These are phyloP conservation scores for Drosophila equinoxialis DNA, from an alignment of 1,140 invertebrate genomes.

Conservation along the genomic window DNA sequence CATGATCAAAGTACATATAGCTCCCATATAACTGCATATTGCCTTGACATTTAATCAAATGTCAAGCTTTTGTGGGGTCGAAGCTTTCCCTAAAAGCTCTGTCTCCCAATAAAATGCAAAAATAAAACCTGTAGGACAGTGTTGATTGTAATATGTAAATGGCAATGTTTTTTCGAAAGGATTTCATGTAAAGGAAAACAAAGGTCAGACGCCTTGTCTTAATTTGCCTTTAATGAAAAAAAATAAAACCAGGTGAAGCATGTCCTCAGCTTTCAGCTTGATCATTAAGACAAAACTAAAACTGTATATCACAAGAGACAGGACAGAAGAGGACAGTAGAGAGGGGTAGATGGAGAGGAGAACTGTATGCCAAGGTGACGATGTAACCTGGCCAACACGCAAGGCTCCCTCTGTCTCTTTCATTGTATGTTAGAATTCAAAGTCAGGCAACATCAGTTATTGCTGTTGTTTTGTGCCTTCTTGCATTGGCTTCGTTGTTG, in stretches of 20 bases:
- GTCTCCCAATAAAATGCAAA: background rate
- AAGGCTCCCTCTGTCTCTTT: conserved; percentile 14
- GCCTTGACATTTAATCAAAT: conserved; percentile 16
- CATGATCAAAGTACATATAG: background rate
- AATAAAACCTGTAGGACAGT: conserved; percentile 15
- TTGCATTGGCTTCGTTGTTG: background rate
- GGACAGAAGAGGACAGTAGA: background rate
- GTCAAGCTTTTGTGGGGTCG: conserved; percentile 2
- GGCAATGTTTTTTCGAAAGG: conserved; percentile 31
- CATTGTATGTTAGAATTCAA: conserved; percentile 20
- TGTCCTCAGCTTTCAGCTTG: conserved; percentile 23
- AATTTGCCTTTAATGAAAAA: conserved; percentile 56
- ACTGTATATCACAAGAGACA: conserved; percentile 16
- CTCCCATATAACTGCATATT: conserved; percentile 18
- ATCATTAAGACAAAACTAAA: conserved; percentile 24
- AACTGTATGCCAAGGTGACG: conserved; percentile 22
- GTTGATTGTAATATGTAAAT: conserved; percentile 16
- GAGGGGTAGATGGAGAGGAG: background rate
- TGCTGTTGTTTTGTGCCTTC: conserved; percentile 15
- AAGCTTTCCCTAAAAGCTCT: conserved; percentile 39
- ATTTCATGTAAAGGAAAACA: conserved; percentile 41
- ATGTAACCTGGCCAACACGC: conserved; percentile 10
- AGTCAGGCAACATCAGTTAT: conserved; percentile 43
- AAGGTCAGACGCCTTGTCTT: conserved; percentile 44
- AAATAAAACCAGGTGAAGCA: conserved; percentile 51